phyloP scores from a whole-genome alignment of 35 echinoderm and acorn worm species.

The Lytechinus pictus region DNA sequence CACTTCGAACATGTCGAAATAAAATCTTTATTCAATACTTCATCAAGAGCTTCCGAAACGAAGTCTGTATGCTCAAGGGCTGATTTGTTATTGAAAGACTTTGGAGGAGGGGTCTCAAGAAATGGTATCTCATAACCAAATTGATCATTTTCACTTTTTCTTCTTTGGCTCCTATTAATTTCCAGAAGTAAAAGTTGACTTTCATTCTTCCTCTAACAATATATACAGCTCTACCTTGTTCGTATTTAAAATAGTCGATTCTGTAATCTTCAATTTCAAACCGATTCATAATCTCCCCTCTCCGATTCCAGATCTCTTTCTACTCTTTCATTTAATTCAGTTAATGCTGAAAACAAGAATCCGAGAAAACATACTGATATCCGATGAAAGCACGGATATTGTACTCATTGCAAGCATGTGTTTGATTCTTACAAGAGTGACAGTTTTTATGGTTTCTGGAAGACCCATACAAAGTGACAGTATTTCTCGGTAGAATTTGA shows the following conservation, averaged over 20 bases:
- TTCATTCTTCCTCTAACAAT: slow-evolving; percentile 44
- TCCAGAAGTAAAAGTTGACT: background rate
- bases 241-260: slow-evolving; percentile 7
- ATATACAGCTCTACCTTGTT: background rate
- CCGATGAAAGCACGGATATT: background rate
- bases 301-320: too few species aligned
- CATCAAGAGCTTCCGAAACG: background rate
- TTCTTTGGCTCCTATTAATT: background rate
- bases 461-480: too few species aligned
- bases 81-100: slow-evolving; percentile 19
- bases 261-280: background rate
- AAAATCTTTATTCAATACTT: background rate
- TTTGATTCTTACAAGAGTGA: too few species aligned
- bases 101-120: background rate
- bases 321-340: background rate
- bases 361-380: background rate
- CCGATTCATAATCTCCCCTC: background rate
- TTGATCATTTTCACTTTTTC: background rate
- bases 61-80: background rate
- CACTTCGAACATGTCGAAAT: background rate
- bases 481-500: too few species aligned
- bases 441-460: too few species aligned
- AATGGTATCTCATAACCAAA: slow-evolving; percentile 25
- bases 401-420: background rate
- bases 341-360: background rate